Base-by-base conservation (phyloP, 2,113 vertebrate species). In the Prietella phreatophila region DNA sequence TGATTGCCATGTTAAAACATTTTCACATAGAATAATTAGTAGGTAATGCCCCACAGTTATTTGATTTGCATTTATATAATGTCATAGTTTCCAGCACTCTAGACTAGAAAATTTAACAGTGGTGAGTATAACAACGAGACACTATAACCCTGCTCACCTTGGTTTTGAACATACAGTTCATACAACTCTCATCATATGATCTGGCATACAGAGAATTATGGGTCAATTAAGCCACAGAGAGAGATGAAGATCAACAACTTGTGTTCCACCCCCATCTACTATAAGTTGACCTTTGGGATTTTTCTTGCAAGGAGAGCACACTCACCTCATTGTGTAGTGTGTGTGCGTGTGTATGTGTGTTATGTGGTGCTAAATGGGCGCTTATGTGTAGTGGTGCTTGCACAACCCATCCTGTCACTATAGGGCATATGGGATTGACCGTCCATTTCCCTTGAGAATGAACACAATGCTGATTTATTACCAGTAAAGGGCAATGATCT, bases 401-500 rank as follows among this genome's bases (percentile, higher is more conserved):
- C 83, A 88, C 78, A 78, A 84, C 85, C 88, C 87, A 89, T 85
- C 84, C 87, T 91, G 88, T 88, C 82, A 90, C 85, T 89, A 85
- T 78, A 71, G 88, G 85, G 88, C 86, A 89, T 90, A 89, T 89
- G 85, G 88, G 75, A 86, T 85, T 84, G 58, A 87, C 87, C 82
- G 85, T 79, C 83, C 86, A 88, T 90, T 87, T 88, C 87, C 82
- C 76, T 67, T 53, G 82, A 69, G 90, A 86, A 90, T 90, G 84
- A 90, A 78, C 86, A 86, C 82, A 78, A 85, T 89, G 82, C 82
- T 90, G 88, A 90, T 90, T 89, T 87, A 90, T 88, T 87, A 87
- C 82, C 90, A 90, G 90, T 90, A 88, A 89, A 90, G 89, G 87
- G 88, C 87, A 89, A 88, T 90, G 85, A 89, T 87, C 87, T 89